A percentile compares a stretch with the other conserved stretches of the same genome.
phyloP scores from a whole-genome alignment of 2,113 vertebrate species.

The Sander vitreus region DNA sequence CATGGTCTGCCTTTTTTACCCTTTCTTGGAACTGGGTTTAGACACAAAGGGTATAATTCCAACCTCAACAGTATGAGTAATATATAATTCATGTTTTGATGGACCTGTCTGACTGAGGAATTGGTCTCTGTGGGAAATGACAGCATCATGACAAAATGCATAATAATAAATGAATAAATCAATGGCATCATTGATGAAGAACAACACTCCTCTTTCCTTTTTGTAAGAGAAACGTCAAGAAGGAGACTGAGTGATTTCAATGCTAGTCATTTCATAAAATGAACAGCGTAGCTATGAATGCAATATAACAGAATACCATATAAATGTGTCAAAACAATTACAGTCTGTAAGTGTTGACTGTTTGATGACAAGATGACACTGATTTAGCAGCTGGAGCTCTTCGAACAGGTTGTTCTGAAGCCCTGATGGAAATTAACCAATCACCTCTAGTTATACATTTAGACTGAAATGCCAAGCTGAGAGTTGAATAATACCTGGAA shows the following conservation, averaged over 20 bases:
- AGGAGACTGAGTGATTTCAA: background rate
- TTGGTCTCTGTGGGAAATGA: background rate
- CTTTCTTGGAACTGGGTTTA: background rate
- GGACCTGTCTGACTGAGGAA: background rate
- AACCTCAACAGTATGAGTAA: background rate
- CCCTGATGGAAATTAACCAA: background rate
- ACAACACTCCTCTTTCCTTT: background rate
- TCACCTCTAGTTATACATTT: background rate
- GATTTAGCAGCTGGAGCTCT: background rate
- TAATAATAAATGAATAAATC: background rate
- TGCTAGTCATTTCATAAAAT: background rate
- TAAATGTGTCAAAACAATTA: background rate
- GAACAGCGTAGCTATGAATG: background rate
- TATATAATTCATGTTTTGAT: background rate
- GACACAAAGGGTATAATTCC: background rate
- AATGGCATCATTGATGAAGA: background rate
- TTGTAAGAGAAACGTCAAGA: background rate
- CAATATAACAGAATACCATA: background rate
- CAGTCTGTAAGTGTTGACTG: background rate
- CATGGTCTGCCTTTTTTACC: background rate
- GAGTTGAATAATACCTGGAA: constrained; percentile 83
- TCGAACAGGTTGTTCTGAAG: constrained; percentile 1
- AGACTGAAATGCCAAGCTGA: background rate
- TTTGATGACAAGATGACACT: background rate
- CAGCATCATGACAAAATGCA: background rate